Percentiles rank a stretch among this genome's conserved stretches.
phyloP scores from a whole-genome alignment of 2,888 invertebrate genomes.

The Cephus spinipes region DNA sequence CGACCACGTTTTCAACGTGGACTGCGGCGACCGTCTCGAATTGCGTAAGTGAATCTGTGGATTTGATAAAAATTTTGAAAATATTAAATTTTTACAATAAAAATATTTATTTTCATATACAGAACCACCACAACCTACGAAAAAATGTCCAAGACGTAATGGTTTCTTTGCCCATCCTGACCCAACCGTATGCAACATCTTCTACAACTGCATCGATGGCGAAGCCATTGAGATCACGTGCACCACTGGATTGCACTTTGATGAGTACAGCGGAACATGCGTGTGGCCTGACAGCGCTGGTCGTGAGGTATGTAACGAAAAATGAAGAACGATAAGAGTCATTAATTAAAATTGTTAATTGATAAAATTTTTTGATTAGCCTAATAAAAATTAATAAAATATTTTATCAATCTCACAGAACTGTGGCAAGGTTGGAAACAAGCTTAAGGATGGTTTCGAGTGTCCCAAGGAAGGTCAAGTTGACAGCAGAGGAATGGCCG shows the following conservation, averaged over 20 bases:
- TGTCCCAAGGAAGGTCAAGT: slow-evolving; percentile 80
- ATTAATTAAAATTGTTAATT: not conserved
- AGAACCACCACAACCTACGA: slow-evolving; percentile 82
- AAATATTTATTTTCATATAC: slow-evolving; percentile 26
- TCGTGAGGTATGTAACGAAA: slow-evolving; percentile 77
- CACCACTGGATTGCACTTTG: slow-evolving; percentile 90
- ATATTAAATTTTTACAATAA: slow-evolving; percentile 14
- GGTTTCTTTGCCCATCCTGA: slow-evolving; percentile 94
- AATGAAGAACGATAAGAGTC: slow-evolving; percentile 50
- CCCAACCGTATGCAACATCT: slow-evolving; percentile 82
- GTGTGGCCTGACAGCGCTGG: slow-evolving; percentile 89
- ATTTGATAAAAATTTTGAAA: slow-evolving; percentile 15
- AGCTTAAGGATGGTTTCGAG: slow-evolving; percentile 84
- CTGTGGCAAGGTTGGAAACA: slow-evolving; percentile 65
- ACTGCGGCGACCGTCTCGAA: slow-evolving; percentile 88
- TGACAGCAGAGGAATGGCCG: slow-evolving; percentile 77
- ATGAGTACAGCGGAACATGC: slow-evolving; percentile 89
- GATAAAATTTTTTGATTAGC: not conserved
- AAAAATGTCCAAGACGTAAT: slow-evolving; percentile 84
- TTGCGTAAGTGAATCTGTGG: slow-evolving; percentile 77
- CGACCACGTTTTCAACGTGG: slow-evolving; percentile 92
- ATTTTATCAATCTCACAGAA: slow-evolving; percentile 39
- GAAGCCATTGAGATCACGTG: slow-evolving; percentile 83
- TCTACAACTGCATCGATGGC: slow-evolving; percentile 91
- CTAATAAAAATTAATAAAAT: not conserved